These are phyloP conservation scores for Dicranocentrus wangi DNA, from an alignment of 2,888 invertebrate genomes.

Conservation along the genomic window DNA sequence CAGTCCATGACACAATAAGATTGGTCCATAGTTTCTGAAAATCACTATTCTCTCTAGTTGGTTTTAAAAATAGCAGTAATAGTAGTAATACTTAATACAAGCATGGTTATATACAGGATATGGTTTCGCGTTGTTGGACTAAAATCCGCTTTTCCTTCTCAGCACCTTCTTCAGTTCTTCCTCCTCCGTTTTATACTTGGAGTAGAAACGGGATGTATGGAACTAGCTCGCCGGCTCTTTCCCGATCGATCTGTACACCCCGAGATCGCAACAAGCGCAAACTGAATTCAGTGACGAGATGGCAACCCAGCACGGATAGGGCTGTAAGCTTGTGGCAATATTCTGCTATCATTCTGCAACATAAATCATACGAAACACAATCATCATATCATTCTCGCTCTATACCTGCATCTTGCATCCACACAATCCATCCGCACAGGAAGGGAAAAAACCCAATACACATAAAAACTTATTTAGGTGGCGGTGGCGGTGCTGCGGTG, in stretches of 20 bases:
- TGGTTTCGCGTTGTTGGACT: no score
- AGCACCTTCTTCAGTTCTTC: no score
- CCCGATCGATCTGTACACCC: slow-evolving; percentile 64
- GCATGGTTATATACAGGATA: no score
- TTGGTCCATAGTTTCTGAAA: neutral
- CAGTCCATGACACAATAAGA: no score
- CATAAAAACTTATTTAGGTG: neutral
- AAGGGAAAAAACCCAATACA: neutral
- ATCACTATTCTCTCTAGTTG: neutral
- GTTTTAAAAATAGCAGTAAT: neutral
- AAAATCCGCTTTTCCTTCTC: no score
- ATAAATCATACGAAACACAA: slow-evolving; percentile 1
- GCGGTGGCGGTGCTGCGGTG: no score
- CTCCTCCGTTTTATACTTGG: no score
- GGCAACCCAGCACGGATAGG: slow-evolving; percentile 51
- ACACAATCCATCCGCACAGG: neutral
- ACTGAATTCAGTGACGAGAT: slow-evolving; percentile 65
- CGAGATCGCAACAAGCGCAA: slow-evolving; percentile 42
- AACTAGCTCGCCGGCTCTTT: slow-evolving; percentile 33
- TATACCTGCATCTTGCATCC: no score
- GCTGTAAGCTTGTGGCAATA: slow-evolving; percentile 59
- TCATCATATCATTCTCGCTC: neutral
- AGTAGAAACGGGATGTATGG: slow-evolving; percentile 44
- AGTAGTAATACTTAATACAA: no score
- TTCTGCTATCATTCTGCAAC: slow-evolving; percentile 63